Percentiles rank a stretch among this genome's conserved stretches.
phyloP scores from a whole-genome alignment of 2,888 invertebrate species.

The Aproaerema taeniolella region DNA sequence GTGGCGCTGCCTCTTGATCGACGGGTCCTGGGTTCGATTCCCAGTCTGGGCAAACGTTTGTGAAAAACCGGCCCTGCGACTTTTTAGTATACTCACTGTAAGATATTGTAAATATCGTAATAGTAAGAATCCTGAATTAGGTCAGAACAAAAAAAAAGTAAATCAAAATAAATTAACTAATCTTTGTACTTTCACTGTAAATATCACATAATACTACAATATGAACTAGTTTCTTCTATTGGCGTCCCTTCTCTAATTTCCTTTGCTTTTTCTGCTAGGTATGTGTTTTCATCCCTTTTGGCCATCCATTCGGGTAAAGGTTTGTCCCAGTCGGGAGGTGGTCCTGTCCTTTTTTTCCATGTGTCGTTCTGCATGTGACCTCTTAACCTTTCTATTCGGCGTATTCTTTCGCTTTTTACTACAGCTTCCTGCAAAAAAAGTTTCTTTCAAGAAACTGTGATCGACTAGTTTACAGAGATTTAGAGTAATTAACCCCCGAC shows the following conservation, averaged over 20 bases:
- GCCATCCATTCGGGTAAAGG: conserved; percentile 87
- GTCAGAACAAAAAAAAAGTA: neutral
- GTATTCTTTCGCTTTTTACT: conserved; percentile 82
- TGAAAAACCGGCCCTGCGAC: no score
- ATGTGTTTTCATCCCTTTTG: conserved; percentile 81
- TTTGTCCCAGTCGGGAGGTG: conserved; percentile 89
- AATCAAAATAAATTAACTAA: conserved; percentile 15
- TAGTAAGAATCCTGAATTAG: neutral
- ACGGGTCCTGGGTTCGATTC: no score
- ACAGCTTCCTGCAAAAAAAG: conserved; percentile 75
- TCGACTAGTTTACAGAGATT: no score
- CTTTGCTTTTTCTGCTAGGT: conserved; percentile 80
- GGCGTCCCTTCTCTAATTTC: conserved; percentile 69
- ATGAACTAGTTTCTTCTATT: conserved; percentile 33
- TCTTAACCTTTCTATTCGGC: conserved; percentile 79
- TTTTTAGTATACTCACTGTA: no score
- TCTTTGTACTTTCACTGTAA: no score
- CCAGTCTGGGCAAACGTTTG: no score
- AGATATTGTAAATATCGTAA: no score
- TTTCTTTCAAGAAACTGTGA: no score
- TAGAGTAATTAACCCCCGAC: no score
- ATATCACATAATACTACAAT: conserved; percentile 60
- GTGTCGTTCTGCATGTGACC: conserved; percentile 85
- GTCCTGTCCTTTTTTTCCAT: conserved; percentile 86
- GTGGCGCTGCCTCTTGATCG: no score